Evolutionary conservation across 1,140 invertebrate genomes (phyloP).

Genomic region (Eriosoma lanigerum): DNA sequence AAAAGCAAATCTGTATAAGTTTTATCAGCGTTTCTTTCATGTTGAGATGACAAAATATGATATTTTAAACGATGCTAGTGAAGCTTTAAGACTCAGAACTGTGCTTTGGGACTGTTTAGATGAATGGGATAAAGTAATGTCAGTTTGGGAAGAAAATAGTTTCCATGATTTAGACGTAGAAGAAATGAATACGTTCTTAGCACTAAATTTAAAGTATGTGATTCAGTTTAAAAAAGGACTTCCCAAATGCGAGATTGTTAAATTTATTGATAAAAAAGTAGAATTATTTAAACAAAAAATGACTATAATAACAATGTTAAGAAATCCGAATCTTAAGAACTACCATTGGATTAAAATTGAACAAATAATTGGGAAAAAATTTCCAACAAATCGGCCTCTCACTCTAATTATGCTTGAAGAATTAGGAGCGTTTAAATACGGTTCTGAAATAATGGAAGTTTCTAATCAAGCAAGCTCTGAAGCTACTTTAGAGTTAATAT

Average conservation of each 20-base stretch:
- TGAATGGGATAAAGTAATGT: conserved; percentile 58
- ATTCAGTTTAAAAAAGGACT: conserved; percentile 41
- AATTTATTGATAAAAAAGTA: conserved; percentile 49
- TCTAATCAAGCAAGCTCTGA: conserved; percentile 83
- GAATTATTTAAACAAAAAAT: conserved; percentile 60
- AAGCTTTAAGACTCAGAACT: conserved; percentile 35
- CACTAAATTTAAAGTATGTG: conserved; percentile 36
- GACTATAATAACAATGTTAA: conserved; percentile 71
- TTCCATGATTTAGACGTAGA: conserved; percentile 38
- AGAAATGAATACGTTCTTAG: conserved; percentile 26
- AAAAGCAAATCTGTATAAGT: conserved; percentile 66
- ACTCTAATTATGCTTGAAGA: conserved; percentile 70
- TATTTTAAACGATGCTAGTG: conserved; percentile 2
- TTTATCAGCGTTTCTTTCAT: conserved; percentile 50
- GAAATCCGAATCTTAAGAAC: conserved; percentile 71
- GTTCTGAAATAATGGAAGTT: conserved; percentile 77
- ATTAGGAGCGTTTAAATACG: conserved; percentile 70
- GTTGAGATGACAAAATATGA: conserved; percentile 22
- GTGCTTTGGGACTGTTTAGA: conserved; percentile 57
- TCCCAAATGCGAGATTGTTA: conserved; percentile 1
- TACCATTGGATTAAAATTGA: conserved; percentile 85
- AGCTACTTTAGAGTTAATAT: conserved; percentile 72
- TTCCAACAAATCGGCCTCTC: conserved; percentile 65
- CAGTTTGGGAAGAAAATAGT: conserved; percentile 22
- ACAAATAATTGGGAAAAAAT: conserved; percentile 69